A percentile compares a stretch with the other conserved stretches of the same genome.
Conservation (phyloP, 2,888 invertebrate genomes). For the Hofmannophila pseudospretella region DNA sequence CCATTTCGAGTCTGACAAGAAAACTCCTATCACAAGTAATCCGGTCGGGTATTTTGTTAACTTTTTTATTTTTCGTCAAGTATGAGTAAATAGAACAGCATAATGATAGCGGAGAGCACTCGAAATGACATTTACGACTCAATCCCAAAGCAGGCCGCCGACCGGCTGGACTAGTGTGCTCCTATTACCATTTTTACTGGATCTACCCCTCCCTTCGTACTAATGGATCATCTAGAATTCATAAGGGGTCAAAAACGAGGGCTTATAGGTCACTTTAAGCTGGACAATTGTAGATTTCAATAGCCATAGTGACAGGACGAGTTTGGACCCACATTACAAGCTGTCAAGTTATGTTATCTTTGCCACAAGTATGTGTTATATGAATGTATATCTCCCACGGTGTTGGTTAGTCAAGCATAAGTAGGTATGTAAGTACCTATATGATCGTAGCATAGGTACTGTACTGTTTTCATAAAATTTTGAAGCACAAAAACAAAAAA, state of each 20-base stretch:
- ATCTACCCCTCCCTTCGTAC: constrained; percentile 33
- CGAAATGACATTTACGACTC: constrained; percentile 74
- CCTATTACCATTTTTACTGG: constrained; percentile 54
- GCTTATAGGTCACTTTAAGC: constrained; percentile 35
- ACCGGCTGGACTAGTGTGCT: constrained; percentile 49
- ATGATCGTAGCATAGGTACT: not conserved
- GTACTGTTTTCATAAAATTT: not conserved
- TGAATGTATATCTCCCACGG: constrained; percentile 50
- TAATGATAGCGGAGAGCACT: constrained; percentile 61
- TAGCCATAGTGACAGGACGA: constrained; percentile 56
- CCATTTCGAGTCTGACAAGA: constrained; percentile 34
- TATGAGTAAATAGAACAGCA: constrained; percentile 60
- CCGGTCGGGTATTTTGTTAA: constrained; percentile 40
- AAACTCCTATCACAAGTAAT: constrained; percentile 45
- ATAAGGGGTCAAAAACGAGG: constrained; percentile 24
- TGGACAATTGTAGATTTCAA: constrained; percentile 50
- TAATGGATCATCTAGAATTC: constrained; percentile 15
- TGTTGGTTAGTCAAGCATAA: constrained; percentile 27
- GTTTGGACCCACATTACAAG: constrained; percentile 60
- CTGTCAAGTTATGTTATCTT: constrained; percentile 63
- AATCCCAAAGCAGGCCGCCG: constrained; percentile 66
- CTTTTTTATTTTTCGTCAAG: constrained; percentile 45
- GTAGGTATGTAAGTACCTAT: too few species aligned
- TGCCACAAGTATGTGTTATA: constrained; percentile 44
- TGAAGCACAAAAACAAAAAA: too few species aligned